Evolutionary conservation across 2,113 vertebrate species (phyloP).

Genomic region (Antechinus flavipes): DNA sequence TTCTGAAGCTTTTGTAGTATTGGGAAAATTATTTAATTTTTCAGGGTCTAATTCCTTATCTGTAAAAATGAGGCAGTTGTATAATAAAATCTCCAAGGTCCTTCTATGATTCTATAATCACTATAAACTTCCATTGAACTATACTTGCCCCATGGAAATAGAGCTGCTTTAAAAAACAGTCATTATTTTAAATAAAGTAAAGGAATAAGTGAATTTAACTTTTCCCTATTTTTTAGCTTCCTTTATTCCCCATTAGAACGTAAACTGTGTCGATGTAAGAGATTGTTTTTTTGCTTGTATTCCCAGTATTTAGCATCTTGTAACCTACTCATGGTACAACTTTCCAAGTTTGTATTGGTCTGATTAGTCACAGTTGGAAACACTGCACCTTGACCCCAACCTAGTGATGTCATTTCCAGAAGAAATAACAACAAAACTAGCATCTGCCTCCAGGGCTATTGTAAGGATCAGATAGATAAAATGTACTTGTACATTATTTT

Average conservation of each 20-base stretch:
- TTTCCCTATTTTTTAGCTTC: too few relatives aligned
- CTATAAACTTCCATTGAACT: not conserved
- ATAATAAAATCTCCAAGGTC: not conserved
- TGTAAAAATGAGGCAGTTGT: not conserved
- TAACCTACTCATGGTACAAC: too few relatives aligned
- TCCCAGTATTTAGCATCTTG: not conserved
- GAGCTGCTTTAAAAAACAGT: not conserved
- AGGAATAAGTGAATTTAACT: not conserved
- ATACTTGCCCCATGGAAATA: not conserved
- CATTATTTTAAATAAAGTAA: not conserved
- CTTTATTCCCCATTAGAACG: too few relatives aligned
- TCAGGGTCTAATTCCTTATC: not conserved
- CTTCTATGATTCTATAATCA: not conserved
- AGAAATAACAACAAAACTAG: not conserved
- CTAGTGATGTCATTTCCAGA: too few relatives aligned
- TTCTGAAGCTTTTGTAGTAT: not conserved
- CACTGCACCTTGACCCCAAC: too few relatives aligned
- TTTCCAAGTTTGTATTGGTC: too few relatives aligned
- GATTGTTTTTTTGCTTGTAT: not conserved
- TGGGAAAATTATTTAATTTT: not conserved
- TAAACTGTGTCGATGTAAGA: too few relatives aligned
- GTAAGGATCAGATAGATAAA: not conserved
- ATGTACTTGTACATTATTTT: not conserved
- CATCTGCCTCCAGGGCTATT: not conserved
- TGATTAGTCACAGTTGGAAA: too few relatives aligned